Percentiles rank a stretch among this genome's conserved stretches.
Conservation (phyloP, 2,888 invertebrate species). For the Hybos culiciformis region DNA sequence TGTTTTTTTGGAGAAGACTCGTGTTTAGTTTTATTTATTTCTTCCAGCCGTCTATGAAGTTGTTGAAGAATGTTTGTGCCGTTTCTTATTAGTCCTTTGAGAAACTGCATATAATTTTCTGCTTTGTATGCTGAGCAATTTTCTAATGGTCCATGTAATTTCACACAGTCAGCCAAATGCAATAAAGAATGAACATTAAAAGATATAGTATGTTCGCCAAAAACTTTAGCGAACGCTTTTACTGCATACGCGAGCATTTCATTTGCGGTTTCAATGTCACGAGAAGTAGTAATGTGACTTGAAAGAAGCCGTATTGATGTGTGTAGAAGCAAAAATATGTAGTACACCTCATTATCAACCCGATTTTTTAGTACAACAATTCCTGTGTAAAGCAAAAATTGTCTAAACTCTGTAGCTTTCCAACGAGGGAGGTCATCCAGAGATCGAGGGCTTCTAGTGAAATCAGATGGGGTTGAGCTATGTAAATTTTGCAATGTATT, state of each 20-base stretch:
- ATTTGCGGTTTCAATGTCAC: not conserved
- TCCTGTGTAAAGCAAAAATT: no score
- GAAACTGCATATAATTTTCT: slow-evolving; percentile 9
- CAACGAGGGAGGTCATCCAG: not conserved
- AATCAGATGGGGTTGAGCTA: not conserved
- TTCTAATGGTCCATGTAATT: slow-evolving; percentile 14
- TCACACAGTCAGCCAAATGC: slow-evolving; percentile 12
- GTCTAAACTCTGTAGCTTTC: no score
- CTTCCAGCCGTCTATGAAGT: slow-evolving; percentile 1
- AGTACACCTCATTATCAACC: no score
- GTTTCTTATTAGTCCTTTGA: not conserved
- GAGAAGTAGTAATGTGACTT: not conserved
- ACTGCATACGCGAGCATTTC: not conserved
- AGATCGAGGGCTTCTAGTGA: slow-evolving; percentile 1
- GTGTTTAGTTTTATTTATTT: not conserved
- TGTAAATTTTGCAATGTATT: slow-evolving; percentile 1
- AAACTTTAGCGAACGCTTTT: not conserved
- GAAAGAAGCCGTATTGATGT: not conserved
- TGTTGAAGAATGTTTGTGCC: slow-evolving; percentile 1
- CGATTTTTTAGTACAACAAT: no score
- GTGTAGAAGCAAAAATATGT: no score
- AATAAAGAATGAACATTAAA: slow-evolving; percentile 9
- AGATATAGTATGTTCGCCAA: not conserved
- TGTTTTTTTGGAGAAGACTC: not conserved
- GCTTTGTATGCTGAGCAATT: slow-evolving; percentile 14